Conservation (phyloP, 2,113 vertebrate genomes). For the Elachura formosa region DNA sequence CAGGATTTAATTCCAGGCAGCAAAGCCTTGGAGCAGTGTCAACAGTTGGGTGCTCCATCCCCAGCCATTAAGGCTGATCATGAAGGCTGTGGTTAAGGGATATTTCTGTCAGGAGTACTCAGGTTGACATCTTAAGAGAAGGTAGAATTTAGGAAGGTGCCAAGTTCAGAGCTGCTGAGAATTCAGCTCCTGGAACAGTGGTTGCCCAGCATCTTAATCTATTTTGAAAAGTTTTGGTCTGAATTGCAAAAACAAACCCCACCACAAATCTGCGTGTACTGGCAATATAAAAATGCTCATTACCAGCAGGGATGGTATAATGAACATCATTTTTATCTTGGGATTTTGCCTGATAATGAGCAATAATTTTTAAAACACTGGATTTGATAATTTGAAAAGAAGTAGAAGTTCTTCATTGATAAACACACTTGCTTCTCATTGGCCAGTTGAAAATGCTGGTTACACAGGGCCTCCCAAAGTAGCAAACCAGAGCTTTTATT, state of each 20-base stretch:
- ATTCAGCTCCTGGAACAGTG: neutral
- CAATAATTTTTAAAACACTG: slow-evolving; percentile 45
- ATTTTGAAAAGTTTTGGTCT: neutral
- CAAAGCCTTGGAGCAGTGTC: neutral
- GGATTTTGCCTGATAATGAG: neutral
- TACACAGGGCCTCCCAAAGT: neutral
- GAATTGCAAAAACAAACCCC: neutral
- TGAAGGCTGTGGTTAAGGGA: neutral
- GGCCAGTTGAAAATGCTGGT: neutral
- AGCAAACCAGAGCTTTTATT: slow-evolving; percentile 34
- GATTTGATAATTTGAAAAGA: neutral
- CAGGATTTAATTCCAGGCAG: neutral
- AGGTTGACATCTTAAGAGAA: neutral
- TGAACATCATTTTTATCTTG: neutral
- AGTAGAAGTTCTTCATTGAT: neutral
- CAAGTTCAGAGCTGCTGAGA: neutral
- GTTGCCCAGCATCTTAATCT: neutral
- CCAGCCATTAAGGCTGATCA: neutral
- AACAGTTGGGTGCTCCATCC: neutral
- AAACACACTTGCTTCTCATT: neutral
- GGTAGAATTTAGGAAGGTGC: neutral
- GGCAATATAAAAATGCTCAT: neutral
- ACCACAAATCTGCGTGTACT: neutral
- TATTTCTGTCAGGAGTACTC: neutral
- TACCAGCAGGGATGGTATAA: neutral